Base-by-base conservation (phyloP, 2,888 invertebrate genomes). In the Troides aeacus region DNA sequence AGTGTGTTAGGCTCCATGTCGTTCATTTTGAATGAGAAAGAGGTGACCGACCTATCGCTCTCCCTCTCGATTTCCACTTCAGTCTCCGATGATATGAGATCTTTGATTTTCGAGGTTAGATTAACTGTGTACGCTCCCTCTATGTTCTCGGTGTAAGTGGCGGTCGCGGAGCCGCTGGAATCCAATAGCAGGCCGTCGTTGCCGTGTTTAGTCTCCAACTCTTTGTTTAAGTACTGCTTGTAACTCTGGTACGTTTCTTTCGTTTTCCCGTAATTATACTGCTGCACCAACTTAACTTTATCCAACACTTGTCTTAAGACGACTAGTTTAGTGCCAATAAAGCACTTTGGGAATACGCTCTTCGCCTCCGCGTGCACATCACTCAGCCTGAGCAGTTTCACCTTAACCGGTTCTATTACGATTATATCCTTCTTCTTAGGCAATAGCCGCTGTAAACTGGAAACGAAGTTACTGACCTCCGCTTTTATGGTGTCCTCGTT, bases 291-390 rank as follows among this genome's bases (percentile, higher is more conserved):
- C 72, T 87, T 90, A 53, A 92, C 88, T 70, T 83, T 89, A 64
- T 91, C 85, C 77, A 89, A 76, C 66, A 92, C 77, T 73, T 89
- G 88, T 62, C 91, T 80, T 64, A 87, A 74, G 36, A 92, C 78
- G 12, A 86, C 77, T 21, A 92, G 79, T 74, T 84, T 89, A 24
- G 92, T 86, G 46, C 92, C 92, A 67, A 87, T 81, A 73, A 92
- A 92, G 74, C 92, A 92, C 75, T 81, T 81, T 15, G 92, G 92
- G 70, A 92, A 92, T 12, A 90, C 88, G 72, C 75, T 85, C 72
- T 92, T 92, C 2, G 92, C 88, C 73, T 92, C 92, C 24, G 81
- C 74, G 72, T 92, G 92, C 36, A 92, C 78, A 76, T 90, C 87
- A 76, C 83, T 81, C 24, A 92, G 82, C 63, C 84, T 82, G 68